phyloP scores from a whole-genome alignment of 92 coral and sea anemone species.

The Porites lobata region DNA sequence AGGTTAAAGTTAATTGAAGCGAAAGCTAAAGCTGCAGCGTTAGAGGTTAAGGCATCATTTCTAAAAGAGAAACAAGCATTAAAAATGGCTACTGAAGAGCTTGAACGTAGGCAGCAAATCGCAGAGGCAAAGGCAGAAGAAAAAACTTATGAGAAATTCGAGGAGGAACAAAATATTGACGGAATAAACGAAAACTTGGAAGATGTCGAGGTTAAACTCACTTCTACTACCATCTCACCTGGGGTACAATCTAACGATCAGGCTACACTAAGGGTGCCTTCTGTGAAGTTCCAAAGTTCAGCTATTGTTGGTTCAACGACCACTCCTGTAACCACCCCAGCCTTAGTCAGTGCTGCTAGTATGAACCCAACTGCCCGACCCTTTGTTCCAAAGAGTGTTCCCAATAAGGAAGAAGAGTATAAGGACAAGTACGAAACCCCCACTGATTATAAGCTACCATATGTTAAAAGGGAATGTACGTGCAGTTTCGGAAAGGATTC shows the following conservation, averaged over 20 bases:
- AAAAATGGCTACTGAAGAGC: conserved; percentile 55
- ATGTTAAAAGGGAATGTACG: neutral
- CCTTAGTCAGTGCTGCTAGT: neutral
- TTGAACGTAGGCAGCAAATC: conserved; percentile 58
- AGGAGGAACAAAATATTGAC: conserved; percentile 28
- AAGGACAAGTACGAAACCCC: neutral
- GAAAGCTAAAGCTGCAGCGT: conserved; percentile 48
- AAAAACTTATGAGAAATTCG: conserved; percentile 65
- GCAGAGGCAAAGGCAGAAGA: conserved; percentile 78
- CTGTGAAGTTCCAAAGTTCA: conserved; percentile 1
- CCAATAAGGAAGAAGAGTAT: neutral
- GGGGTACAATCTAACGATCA: neutral
- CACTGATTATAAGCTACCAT: neutral
- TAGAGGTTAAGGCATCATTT: conserved; percentile 45
- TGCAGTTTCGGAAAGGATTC: conserved; percentile 3
- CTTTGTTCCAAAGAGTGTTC: neutral
- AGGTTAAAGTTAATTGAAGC: conserved; percentile 11
- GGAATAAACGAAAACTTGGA: conserved; percentile 24
- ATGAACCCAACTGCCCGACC: neutral
- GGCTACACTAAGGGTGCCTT: neutral
- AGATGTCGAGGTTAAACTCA: neutral
- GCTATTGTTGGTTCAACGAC: conserved; percentile 5
- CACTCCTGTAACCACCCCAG: neutral
- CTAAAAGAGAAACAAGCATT: conserved; percentile 6
- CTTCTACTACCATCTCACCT: conserved; percentile 5